Conservation (phyloP, 2,113 vertebrate species). For the Chaetorhynchus papuensis region DNA sequence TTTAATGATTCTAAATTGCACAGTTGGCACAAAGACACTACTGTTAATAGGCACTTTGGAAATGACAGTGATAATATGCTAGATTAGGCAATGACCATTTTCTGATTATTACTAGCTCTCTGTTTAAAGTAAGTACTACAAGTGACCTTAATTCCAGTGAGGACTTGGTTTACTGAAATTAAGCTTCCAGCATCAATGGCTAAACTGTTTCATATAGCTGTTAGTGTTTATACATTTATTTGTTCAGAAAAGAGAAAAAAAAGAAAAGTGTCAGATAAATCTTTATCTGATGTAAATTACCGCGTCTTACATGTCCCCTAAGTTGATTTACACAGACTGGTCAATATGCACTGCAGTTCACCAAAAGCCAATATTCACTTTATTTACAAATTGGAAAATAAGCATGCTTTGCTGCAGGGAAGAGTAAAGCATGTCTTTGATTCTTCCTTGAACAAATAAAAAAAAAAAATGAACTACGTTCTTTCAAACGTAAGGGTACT, state of each 20-base stretch:
- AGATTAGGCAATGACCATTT: slow-evolving; percentile 8
- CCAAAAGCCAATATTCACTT: neutral
- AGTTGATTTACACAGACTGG: neutral
- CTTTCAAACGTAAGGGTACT: neutral
- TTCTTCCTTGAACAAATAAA: neutral
- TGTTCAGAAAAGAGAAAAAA: neutral
- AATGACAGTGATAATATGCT: neutral
- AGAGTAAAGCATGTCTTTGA: neutral
- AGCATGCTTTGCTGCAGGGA: neutral
- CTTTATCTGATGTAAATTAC: neutral
- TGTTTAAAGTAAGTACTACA: neutral
- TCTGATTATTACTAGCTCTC: neutral
- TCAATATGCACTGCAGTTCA: neutral
- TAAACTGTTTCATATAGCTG: neutral
- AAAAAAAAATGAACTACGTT: neutral
- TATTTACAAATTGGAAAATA: slow-evolving; percentile 37
- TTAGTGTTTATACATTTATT: neutral
- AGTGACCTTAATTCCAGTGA: neutral
- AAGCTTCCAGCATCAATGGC: neutral
- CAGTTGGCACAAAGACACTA: neutral
- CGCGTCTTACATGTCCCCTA: neutral
- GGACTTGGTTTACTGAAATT: neutral
- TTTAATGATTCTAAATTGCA: neutral
- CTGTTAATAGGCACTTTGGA: neutral
- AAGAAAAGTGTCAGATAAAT: neutral